phyloP scores from a whole-genome alignment of 2,113 vertebrate species.

The Aegypius monachus region DNA sequence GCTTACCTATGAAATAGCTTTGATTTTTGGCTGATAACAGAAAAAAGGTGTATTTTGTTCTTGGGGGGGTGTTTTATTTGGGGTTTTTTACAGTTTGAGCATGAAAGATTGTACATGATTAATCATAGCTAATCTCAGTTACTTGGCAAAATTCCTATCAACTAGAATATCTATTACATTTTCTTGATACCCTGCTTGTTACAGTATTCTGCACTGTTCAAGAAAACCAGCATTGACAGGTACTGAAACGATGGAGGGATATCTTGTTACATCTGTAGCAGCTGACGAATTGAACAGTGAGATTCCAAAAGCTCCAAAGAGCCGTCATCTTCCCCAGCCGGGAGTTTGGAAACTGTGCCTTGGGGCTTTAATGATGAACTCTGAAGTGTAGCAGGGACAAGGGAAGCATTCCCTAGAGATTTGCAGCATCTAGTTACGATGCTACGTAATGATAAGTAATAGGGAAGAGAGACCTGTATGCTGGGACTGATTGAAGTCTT shows the following conservation, averaged over 20 bases:
- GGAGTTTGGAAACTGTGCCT: neutral
- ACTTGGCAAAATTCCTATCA: neutral
- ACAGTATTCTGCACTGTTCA: neutral
- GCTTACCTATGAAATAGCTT: neutral
- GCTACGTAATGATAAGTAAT: neutral
- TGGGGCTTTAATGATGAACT: neutral
- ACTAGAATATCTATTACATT: neutral
- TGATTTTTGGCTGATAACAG: neutral
- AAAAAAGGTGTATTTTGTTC: neutral
- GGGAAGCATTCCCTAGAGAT: neutral
- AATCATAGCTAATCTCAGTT: neutral
- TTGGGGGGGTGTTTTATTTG: neutral
- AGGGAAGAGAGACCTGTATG: neutral
- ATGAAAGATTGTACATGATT: neutral
- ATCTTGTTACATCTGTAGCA: neutral
- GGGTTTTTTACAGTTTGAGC: neutral
- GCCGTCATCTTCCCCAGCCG: neutral
- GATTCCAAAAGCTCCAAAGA: neutral
- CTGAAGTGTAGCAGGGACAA: neutral
- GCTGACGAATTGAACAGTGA: neutral
- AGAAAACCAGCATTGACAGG: neutral
- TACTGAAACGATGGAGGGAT: neutral
- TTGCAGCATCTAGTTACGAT: neutral
- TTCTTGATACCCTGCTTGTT: neutral
- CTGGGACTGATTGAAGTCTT: neutral